Percentiles rank a stretch among this genome's conserved stretches.
phyloP scores from a whole-genome alignment of 2,888 invertebrate genomes.

The Homarus gammarus region DNA sequence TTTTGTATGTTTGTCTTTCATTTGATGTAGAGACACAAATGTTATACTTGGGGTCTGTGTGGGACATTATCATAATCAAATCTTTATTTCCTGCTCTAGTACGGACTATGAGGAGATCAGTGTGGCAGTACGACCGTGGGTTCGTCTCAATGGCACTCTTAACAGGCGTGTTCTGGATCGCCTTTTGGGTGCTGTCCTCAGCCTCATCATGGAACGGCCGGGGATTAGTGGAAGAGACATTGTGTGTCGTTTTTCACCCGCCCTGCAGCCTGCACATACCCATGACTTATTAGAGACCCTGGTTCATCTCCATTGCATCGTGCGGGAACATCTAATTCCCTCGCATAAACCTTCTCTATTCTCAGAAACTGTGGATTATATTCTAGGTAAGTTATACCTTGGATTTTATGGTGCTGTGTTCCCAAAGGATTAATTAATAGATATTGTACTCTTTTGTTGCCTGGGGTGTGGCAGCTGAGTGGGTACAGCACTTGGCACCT shows the following conservation, averaged over 20 bases:
- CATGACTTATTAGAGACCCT: constrained; percentile 81
- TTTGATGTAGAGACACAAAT: too few relatives aligned
- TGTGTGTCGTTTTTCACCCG: constrained; percentile 83
- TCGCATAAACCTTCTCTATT: constrained; percentile 70
- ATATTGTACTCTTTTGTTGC: too few relatives aligned
- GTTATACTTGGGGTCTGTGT: background rate
- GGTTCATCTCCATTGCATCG: constrained; percentile 66
- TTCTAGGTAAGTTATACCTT: constrained; percentile 47
- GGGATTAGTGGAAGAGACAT: constrained; percentile 82
- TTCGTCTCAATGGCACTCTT: constrained; percentile 86
- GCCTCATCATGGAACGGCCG: constrained; percentile 84
- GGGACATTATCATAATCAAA: background rate
- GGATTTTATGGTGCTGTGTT: too few relatives aligned
- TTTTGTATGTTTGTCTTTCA: too few relatives aligned
- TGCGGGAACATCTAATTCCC: constrained; percentile 42
- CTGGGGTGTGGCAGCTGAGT: too few relatives aligned
- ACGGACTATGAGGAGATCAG: constrained; percentile 76
- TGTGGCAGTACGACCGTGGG: constrained; percentile 85
- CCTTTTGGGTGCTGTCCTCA: constrained; percentile 85
- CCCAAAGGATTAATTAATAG: too few relatives aligned
- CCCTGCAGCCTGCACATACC: constrained; percentile 85
- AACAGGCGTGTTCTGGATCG: constrained; percentile 85
- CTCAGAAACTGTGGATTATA: constrained; percentile 60
- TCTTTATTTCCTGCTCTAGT: constrained; percentile 15
- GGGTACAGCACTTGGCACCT: too few relatives aligned